Conservation (phyloP, 1,140 invertebrate genomes). For the Chelonus insularis region DNA sequence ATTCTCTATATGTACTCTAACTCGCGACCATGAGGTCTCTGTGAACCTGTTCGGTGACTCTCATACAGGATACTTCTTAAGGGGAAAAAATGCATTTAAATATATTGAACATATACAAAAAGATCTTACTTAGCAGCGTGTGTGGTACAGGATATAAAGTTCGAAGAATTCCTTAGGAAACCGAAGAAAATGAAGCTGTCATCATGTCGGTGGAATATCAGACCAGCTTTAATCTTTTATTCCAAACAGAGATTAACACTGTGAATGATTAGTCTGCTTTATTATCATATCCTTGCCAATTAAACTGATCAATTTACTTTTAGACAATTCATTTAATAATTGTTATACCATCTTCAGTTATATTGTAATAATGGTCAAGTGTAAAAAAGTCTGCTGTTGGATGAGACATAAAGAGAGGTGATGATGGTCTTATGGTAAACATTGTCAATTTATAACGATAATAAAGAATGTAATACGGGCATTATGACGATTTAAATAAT, state of each 20-base stretch:
- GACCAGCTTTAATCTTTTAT: constrained; percentile 6
- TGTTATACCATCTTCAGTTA: no score
- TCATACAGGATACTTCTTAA: background rate
- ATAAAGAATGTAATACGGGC: no score
- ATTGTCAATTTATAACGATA: no score
- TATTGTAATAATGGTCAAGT: no score
- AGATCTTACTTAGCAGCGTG: constrained; percentile 16
- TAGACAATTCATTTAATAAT: no score
- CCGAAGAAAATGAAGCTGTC: constrained; percentile 30
- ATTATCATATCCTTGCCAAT: no score
- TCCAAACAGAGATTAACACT: background rate
- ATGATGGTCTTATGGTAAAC: no score
- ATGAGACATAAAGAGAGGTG: no score
- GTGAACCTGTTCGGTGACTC: constrained; percentile 24
- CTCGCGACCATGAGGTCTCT: background rate
- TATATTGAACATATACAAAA: constrained; percentile 11
- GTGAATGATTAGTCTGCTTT: no score
- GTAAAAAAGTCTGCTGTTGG: no score
- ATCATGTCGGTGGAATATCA: constrained; percentile 29
- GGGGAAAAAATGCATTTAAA: background rate
- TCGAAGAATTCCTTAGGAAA: constrained; percentile 18
- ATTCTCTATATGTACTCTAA: background rate
- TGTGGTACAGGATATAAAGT: constrained; percentile 25
- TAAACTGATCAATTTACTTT: no score
- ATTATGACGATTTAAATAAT: no score